Percentiles rank a stretch among this genome's conserved stretches.
Conservation (phyloP, 2,113 vertebrate genomes). For the Microcebus lehilahytsara region DNA sequence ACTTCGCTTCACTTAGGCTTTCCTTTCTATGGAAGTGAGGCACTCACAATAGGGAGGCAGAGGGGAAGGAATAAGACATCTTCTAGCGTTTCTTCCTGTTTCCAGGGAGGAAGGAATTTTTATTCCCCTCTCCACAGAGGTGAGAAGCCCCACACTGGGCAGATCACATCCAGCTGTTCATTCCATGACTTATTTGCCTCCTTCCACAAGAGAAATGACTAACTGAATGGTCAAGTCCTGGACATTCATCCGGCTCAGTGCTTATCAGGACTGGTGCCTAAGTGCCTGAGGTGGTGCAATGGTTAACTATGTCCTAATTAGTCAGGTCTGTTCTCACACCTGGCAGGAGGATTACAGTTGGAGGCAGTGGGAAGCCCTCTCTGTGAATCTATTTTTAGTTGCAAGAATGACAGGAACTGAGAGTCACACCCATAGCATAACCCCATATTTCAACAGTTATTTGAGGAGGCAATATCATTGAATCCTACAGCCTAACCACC, state of each 20-base stretch:
- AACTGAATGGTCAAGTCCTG: not conserved
- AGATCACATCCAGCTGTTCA: not conserved
- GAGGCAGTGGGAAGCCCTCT: not conserved
- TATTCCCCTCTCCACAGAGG: not conserved
- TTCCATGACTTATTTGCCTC: not conserved
- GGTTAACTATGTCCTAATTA: not conserved
- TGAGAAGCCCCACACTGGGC: not conserved
- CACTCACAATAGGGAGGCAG: not conserved
- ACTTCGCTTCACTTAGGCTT: not conserved
- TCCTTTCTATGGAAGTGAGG: not conserved
- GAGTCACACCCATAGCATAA: not conserved
- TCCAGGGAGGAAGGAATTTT: not conserved
- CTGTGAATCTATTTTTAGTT: not conserved
- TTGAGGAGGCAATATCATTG: not conserved
- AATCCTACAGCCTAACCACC: not conserved
- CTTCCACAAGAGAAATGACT: not conserved
- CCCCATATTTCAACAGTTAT: not conserved
- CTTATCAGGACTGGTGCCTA: not conserved
- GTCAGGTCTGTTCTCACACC: slow-evolving; percentile 14
- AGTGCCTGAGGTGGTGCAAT: not conserved
- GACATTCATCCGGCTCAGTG: not conserved
- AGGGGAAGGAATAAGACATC: not conserved
- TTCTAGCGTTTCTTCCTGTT: not conserved
- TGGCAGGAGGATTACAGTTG: not conserved
- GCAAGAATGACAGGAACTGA: not conserved